Evolutionary conservation across 2,888 invertebrate genomes (phyloP).

Genomic region (Cephus nigrinus): DNA sequence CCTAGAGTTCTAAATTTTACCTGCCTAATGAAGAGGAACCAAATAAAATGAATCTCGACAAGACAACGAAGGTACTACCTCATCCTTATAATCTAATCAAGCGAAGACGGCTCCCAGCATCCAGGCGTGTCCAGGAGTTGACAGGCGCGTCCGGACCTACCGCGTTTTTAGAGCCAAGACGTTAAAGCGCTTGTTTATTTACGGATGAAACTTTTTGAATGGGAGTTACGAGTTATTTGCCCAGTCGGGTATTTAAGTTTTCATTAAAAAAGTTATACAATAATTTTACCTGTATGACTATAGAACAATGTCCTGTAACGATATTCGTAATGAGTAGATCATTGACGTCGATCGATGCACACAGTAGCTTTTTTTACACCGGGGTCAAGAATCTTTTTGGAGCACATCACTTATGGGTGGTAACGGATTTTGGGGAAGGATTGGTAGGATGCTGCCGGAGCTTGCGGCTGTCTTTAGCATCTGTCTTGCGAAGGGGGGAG

Average conservation of each 20-base stretch:
- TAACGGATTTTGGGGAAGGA: background rate
- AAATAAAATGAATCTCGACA: constrained; percentile 10
- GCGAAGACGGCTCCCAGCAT: background rate
- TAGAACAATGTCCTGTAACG: background rate
- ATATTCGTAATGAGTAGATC: background rate
- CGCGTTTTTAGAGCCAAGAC: background rate
- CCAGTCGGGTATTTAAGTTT: background rate
- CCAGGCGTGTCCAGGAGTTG: background rate
- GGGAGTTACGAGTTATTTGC: background rate
- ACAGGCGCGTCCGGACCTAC: background rate
- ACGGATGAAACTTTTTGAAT: background rate
- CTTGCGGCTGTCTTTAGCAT: background rate
- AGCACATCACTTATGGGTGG: background rate
- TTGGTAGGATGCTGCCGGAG: background rate
- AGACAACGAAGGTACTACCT: constrained; percentile 6
- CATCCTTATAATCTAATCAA: constrained; percentile 19
- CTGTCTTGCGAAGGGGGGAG: background rate
- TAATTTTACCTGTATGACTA: background rate
- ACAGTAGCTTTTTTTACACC: background rate
- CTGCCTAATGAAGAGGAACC: constrained; percentile 18
- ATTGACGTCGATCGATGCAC: background rate
- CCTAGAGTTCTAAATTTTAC: constrained; percentile 4
- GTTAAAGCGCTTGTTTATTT: background rate
- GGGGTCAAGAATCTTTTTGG: background rate
- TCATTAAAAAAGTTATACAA: background rate